These are phyloP conservation scores for Speoplatyrhinus poulsoni DNA, from an alignment of 2,113 vertebrate genomes.

Conservation along the genomic window DNA sequence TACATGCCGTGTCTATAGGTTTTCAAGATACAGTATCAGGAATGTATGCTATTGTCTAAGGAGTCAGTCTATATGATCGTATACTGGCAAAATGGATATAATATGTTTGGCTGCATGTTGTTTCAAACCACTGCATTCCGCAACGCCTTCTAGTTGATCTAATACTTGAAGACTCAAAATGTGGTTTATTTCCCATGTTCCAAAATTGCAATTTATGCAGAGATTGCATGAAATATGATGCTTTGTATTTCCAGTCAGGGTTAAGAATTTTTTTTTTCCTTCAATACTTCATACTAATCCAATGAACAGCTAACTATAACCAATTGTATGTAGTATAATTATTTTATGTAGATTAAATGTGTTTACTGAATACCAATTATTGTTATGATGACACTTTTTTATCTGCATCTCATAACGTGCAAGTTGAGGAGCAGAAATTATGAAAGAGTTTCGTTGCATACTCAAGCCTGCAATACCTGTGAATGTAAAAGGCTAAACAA, in stretches of 20 bases:
- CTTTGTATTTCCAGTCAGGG: conserved; percentile 58
- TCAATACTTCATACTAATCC: conserved; percentile 52
- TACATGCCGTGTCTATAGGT: conserved; percentile 62
- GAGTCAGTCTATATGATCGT: conserved; percentile 64
- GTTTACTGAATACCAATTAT: conserved; percentile 49
- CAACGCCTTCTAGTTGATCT: conserved; percentile 53
- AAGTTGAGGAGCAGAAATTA: conserved; percentile 72
- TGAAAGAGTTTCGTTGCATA: conserved; percentile 70
- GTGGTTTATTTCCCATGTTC: conserved; percentile 65
- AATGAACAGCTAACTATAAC: conserved; percentile 56
- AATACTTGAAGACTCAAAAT: conserved; percentile 58
- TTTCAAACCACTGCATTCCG: conserved; percentile 38
- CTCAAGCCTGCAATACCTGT: conserved; percentile 70
- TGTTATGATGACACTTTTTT: conserved; percentile 52
- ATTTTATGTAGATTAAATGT: conserved; percentile 39
- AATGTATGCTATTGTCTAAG: conserved; percentile 72
- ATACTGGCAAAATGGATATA: conserved; percentile 49
- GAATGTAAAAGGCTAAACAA: conserved; percentile 58
- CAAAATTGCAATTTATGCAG: conserved; percentile 66
- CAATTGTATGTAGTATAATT: conserved; percentile 33
- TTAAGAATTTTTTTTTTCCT: conserved; percentile 42
- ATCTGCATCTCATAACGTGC: conserved; percentile 74
- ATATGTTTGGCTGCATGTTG: conserved; percentile 59
- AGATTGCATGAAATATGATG: conserved; percentile 47
- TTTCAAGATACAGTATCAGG: conserved; percentile 63